These are phyloP conservation scores for Sorex fumeus DNA, from an alignment of 2,113 vertebrate genomes.

Conservation along the genomic window DNA sequence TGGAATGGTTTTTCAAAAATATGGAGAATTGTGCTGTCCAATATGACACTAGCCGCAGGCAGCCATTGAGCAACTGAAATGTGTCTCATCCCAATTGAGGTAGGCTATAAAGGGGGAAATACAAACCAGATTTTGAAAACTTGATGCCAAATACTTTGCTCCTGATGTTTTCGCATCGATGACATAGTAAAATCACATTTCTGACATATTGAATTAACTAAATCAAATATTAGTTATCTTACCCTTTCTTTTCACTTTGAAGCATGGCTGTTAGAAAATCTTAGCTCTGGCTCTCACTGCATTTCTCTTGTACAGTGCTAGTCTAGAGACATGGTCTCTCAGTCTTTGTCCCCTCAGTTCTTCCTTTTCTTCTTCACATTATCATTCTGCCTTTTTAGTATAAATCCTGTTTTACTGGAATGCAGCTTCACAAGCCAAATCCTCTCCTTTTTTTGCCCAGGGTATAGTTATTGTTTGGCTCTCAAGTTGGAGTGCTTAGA, in stretches of 20 bases:
- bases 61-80: background rate
- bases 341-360: background rate
- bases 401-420: background rate
- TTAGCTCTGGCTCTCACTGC: no score
- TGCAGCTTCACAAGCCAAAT: background rate
- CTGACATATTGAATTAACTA: background rate
- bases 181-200: background rate
- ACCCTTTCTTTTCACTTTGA: constrained; percentile 17
- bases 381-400: background rate
- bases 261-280: background rate
- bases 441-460: background rate
- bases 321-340: background rate
- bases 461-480: background rate
- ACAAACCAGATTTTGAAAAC: background rate
- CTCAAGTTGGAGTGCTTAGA: background rate
- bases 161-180: background rate
- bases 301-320: background rate
- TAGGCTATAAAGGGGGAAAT: background rate
- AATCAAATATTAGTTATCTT: background rate
- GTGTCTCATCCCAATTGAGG: background rate
- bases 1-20: background rate
- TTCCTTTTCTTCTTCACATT: background rate
- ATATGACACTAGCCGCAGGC: background rate
- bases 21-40: no score
- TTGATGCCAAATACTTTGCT: background rate